Evolutionary conservation across 2,797 vertebrate genomes (phyloP), one percentile per base, ranked within the genome.

Genomic region (Sebastes jordani): DNA sequence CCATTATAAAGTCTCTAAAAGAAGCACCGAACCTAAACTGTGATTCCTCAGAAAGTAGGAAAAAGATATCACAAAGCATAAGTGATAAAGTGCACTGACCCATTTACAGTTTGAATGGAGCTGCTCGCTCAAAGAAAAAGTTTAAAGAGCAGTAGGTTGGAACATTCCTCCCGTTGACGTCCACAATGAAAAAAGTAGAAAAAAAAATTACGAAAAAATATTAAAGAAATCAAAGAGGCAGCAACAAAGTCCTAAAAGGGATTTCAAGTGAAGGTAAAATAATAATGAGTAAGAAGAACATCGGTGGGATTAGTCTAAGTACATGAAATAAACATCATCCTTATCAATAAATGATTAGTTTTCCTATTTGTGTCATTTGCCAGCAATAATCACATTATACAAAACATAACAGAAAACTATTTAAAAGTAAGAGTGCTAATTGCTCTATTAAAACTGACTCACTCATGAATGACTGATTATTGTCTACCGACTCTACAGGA

Each of bases 381-480:
- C 25, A 46, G n/a, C 9, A 22, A 11, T 22, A 54, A 54, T 54
- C 10, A 54, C n/a, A 22, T 52, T 22, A n/a, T 22, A 10, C 52
- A 54, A 59, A 58, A 46, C 7, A 10, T 29, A 59, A 55, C 3
- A 58, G 3, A 27, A 65, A 62, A 69, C 2, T 0, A 13, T 72
- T 78, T 59, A 36, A 61, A 74, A 71, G 13, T 8, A 36, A 20
- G 42, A 49, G 4, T 63, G n/a, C 66, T 74, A 78, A 85, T 34
- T 74, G 63, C 54, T 81, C 61, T 63, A 58, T 78, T 78, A 79
- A 18, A 60, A 27, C 42, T 18, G 16, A 46, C 32, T 1, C 8
- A 10, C 60, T 79, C 67, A 61, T 63, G 56, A 83, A 74, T 74
- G 10, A 68, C 69, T 78, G 70, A 78, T 78, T 59, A 74, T 71